These are phyloP conservation scores for Toxotes lorentzi DNA, from an alignment of 2,797 vertebrate species.

Conservation along the genomic window DNA sequence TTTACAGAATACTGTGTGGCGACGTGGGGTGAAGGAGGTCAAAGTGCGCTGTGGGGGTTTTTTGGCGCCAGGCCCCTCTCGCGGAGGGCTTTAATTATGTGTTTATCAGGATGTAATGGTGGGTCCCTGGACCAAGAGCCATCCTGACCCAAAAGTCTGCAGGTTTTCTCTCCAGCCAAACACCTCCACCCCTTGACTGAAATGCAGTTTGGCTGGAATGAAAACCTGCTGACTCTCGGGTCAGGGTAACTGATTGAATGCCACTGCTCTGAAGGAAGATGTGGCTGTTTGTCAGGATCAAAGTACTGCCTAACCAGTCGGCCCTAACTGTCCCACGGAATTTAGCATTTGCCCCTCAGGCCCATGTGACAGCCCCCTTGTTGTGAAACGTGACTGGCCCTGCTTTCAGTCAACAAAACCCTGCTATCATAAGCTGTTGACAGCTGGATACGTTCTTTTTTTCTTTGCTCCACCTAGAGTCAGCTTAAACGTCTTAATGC, in stretches of 20 bases:
- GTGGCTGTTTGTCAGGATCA: slow-evolving; percentile 23
- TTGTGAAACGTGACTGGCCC: not conserved
- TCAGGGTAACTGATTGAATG: not conserved
- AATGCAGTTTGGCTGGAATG: slow-evolving; percentile 15
- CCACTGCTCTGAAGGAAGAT: not conserved
- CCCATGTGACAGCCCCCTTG: slow-evolving; percentile 13
- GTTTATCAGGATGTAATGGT: slow-evolving; percentile 39
- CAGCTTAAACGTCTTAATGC: slow-evolving; percentile 8
- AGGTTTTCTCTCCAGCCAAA: slow-evolving; percentile 32
- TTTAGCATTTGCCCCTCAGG: slow-evolving; percentile 7
- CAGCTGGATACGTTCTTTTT: slow-evolving; percentile 3
- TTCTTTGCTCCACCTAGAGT: not conserved
- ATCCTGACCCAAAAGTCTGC: slow-evolving; percentile 31
- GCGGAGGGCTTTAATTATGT: slow-evolving; percentile 32
- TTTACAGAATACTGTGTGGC: slow-evolving; percentile 47
- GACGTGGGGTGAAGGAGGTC: slow-evolving; percentile 50
- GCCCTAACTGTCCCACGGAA: slow-evolving; percentile 19
- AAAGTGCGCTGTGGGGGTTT: slow-evolving; percentile 16
- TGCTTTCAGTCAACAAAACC: slow-evolving; percentile 17
- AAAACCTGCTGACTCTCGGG: not conserved
- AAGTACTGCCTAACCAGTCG: not conserved
- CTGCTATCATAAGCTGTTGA: not conserved
- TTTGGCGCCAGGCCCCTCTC: slow-evolving; percentile 7
- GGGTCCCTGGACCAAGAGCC: not conserved
- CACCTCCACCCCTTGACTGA: slow-evolving; percentile 1